Conservation (phyloP, 2,113 vertebrate genomes). For the Balaenoptera acutorostrata region DNA sequence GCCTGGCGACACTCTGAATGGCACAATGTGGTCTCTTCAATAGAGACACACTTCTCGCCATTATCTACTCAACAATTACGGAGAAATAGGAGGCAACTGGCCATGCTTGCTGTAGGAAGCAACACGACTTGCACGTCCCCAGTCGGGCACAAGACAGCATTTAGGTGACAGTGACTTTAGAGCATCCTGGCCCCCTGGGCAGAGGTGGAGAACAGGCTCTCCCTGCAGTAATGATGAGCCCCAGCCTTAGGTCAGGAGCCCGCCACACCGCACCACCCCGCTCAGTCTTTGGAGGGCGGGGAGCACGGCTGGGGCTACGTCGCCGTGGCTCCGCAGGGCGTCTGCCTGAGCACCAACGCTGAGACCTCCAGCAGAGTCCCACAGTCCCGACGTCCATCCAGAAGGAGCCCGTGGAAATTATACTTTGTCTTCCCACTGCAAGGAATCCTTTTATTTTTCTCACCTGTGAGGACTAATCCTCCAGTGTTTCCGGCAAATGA, state of each 20-base stretch:
- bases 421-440: not conserved
- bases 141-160: not conserved
- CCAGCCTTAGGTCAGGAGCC: not conserved
- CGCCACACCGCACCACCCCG: no score
- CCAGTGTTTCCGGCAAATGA: not conserved
- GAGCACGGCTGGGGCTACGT: not conserved
- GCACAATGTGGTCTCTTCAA: not conserved
- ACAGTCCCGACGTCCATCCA: not conserved
- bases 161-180: not conserved
- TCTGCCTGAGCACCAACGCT: not conserved
- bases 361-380: not conserved
- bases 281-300: not conserved
- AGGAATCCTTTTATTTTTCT: slow-evolving; percentile 24
- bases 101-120: not conserved
- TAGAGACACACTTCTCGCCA: not conserved
- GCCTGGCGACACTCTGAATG: not conserved
- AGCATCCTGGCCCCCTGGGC: not conserved
- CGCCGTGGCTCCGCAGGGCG: not conserved
- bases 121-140: not conserved
- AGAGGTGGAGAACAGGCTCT: not conserved
- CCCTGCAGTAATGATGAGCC: not conserved
- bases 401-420: slow-evolving; percentile 1
- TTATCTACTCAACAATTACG: not conserved
- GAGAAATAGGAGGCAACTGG: not conserved
- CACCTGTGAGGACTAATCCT: not conserved